These are phyloP conservation scores for Enhydra lutris DNA, from an alignment of 2,113 vertebrate genomes.

Conservation along the genomic window DNA sequence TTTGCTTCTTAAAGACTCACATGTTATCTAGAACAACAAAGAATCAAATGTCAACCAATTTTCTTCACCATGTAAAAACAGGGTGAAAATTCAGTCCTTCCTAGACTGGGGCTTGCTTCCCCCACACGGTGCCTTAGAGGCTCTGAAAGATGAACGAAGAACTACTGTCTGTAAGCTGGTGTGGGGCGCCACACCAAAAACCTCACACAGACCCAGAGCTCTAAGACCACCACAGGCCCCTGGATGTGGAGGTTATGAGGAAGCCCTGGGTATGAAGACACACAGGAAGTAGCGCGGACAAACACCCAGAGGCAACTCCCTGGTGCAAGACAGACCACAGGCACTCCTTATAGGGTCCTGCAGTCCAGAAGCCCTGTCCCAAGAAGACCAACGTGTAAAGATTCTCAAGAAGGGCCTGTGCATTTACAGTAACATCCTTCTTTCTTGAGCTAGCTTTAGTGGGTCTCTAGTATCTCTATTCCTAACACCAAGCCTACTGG, in stretches of 20 bases:
- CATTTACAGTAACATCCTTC: background rate
- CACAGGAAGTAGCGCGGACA: background rate
- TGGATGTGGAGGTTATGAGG: background rate
- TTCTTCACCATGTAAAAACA: background rate
- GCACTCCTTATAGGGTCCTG: background rate
- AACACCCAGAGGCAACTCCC: background rate
- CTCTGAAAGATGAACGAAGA: background rate
- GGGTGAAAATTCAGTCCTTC: background rate
- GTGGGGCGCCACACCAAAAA: background rate
- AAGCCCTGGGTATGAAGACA: background rate
- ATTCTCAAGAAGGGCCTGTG: background rate
- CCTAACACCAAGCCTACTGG: background rate
- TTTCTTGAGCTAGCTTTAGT: background rate
- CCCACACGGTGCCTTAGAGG: background rate
- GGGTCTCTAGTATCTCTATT: background rate
- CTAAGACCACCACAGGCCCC: background rate
- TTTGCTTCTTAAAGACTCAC: conserved; percentile 33
- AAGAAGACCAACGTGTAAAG: background rate
- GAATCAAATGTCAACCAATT: background rate
- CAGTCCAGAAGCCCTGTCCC: background rate
- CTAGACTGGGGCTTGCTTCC: background rate
- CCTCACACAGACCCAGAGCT: background rate
- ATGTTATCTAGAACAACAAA: background rate
- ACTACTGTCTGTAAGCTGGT: no score
- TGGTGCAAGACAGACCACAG: background rate